These are phyloP conservation scores for Nematolebias whitei DNA, from an alignment of 2,113 vertebrate species.

Conservation along the genomic window DNA sequence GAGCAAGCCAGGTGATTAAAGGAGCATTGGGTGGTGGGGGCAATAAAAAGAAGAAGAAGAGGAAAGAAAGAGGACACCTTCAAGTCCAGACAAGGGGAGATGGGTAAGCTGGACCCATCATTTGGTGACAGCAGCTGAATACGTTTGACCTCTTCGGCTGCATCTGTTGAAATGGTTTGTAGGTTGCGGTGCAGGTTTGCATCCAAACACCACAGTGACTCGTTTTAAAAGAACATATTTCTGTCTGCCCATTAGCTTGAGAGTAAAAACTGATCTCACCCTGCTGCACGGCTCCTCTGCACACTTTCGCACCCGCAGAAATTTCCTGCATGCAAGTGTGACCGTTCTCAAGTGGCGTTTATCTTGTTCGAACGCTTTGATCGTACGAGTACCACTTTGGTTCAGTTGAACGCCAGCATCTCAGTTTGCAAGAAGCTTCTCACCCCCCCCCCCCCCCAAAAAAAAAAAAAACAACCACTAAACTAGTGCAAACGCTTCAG, in stretches of 20 bases:
- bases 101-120: constrained; percentile 18
- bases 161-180: constrained; percentile 8
- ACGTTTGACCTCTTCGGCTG: constrained; percentile 30
- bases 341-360: constrained; percentile 31
- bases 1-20: constrained; percentile 99
- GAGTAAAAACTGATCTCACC: constrained; percentile 14
- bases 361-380: constrained; percentile 35
- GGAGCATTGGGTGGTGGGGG: constrained; percentile 77
- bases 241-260: neutral
- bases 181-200: neutral
- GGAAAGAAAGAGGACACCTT: constrained; percentile 77
- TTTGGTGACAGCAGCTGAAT: constrained; percentile 17
- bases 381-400: constrained; percentile 1
- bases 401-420: constrained; percentile 22
- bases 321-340: constrained; percentile 30
- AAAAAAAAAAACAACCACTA: neutral
- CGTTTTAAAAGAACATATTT: constrained; percentile 27
- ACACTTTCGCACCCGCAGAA: constrained; percentile 25
- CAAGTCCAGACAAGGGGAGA: constrained; percentile 40
- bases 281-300: neutral
- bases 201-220: constrained; percentile 32
- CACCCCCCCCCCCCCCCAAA: neutral
- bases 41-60: constrained; percentile 74
- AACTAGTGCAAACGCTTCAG: neutral
- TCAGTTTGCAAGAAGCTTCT: neutral